Conservation (phyloP, 2,797 vertebrate genomes). For the Crax fasciolata region DNA sequence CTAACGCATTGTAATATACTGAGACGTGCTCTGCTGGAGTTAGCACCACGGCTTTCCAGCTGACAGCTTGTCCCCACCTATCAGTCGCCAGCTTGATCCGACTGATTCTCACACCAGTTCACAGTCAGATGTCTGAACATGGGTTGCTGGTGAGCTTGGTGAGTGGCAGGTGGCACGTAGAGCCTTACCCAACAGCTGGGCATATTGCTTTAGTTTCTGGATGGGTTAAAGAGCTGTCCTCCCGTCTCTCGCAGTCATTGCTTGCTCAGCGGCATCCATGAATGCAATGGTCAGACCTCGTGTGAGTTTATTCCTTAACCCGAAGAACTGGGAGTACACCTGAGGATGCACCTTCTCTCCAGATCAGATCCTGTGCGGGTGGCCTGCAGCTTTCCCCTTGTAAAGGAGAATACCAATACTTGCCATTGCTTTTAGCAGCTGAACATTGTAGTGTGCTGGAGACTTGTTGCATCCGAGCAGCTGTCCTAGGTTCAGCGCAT, state of each 20-base stretch:
- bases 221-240: background rate
- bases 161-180: background rate
- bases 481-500: background rate
- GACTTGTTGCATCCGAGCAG: background rate
- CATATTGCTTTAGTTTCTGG: background rate
- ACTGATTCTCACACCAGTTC: background rate
- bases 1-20: background rate
- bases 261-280: accelerated
- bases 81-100: background rate
- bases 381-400: background rate
- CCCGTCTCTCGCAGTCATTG: background rate
- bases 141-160: background rate
- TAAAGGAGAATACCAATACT: background rate
- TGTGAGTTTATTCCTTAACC: background rate
- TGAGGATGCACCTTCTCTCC: background rate
- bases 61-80: background rate
- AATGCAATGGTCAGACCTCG: background rate
- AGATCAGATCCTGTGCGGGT: background rate
- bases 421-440: background rate
- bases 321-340: background rate
- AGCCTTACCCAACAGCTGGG: background rate
- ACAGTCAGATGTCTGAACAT: accelerated
- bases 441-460: accelerated
- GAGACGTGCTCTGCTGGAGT: background rate
- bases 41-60: background rate